Evolutionary conservation across 2,888 invertebrate genomes (phyloP).

Genomic region (Ichneumoninae sp.): DNA sequence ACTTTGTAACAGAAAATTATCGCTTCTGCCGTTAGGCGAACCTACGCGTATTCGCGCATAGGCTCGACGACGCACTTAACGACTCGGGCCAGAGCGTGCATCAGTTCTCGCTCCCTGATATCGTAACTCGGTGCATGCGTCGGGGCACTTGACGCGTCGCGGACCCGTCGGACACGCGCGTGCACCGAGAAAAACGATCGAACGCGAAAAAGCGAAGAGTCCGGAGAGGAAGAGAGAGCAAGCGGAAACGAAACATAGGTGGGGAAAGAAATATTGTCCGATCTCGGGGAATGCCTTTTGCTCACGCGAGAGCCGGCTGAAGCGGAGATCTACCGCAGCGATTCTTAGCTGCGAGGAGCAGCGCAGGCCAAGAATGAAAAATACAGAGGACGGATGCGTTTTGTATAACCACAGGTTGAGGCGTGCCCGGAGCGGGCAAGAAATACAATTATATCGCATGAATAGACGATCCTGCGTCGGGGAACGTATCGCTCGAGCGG

Average conservation of each 20-base stretch:
- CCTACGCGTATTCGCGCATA: not conserved
- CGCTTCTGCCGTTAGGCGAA: not conserved
- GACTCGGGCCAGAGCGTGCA: slow-evolving; percentile 15
- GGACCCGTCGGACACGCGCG: slow-evolving; percentile 44
- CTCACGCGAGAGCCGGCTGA: slow-evolving; percentile 19
- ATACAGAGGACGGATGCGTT: not conserved
- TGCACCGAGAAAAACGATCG: not conserved
- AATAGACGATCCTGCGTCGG: not conserved
- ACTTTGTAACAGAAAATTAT: slow-evolving; percentile 38
- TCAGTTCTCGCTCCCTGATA: slow-evolving; percentile 10
- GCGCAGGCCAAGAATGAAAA: not conserved
- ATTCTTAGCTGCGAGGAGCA: not conserved
- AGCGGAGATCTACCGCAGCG: slow-evolving; percentile 2
- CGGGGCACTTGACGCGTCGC: slow-evolving; percentile 2
- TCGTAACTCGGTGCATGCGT: slow-evolving; percentile 17
- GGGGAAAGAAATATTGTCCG: slow-evolving; percentile 33
- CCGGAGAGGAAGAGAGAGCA: slow-evolving; percentile 16
- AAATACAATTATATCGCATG: slow-evolving; percentile 14
- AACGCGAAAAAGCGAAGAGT: slow-evolving; percentile 30
- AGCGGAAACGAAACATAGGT: not conserved
- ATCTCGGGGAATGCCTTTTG: slow-evolving; percentile 49
- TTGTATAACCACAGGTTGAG: not conserved
- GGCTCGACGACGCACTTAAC: not conserved
- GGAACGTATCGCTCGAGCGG: not conserved
- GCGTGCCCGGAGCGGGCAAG: not conserved